Evolutionary conservation across 1,140 invertebrate species (phyloP).

Genomic region (Holotrichia oblita): DNA sequence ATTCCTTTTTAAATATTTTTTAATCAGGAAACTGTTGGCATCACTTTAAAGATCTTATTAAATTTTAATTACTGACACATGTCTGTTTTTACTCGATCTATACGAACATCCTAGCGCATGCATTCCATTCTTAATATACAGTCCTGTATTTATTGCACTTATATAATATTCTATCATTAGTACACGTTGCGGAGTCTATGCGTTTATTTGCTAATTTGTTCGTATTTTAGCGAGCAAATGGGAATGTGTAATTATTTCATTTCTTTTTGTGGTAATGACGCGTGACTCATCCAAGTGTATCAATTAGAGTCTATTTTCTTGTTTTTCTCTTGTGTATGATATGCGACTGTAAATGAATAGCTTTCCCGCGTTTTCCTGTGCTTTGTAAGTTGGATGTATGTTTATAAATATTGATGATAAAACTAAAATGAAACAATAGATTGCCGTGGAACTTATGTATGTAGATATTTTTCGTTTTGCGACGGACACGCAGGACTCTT

Average conservation of each 20-base stretch:
- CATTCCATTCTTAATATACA: conserved; percentile 3
- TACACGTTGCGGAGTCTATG: conserved; percentile 1
- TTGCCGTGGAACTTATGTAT: no score
- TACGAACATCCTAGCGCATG: neutral
- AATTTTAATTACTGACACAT: conserved; percentile 12
- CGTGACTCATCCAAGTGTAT: neutral
- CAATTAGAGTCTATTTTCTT: neutral
- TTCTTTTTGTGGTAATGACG: neutral
- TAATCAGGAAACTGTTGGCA: conserved; percentile 9
- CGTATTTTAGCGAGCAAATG: neutral
- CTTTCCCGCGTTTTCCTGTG: no score
- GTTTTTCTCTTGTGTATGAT: neutral
- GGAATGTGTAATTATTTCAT: neutral
- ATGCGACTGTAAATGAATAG: no score
- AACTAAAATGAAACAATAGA: no score
- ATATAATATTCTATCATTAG: conserved; percentile 18
- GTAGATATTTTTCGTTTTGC: no score
- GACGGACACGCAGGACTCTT: no score
- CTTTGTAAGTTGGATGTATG: no score
- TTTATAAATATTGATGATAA: no score
- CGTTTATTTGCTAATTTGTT: conserved; percentile 8
- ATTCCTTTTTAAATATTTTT: conserved; percentile 3
- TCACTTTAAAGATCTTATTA: conserved; percentile 1
- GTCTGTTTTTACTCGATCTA: conserved; percentile 2
- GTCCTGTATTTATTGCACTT: neutral